Base-by-base conservation (phyloP, 2,113 vertebrate genomes). In the Chaetodon trifascialis region DNA sequence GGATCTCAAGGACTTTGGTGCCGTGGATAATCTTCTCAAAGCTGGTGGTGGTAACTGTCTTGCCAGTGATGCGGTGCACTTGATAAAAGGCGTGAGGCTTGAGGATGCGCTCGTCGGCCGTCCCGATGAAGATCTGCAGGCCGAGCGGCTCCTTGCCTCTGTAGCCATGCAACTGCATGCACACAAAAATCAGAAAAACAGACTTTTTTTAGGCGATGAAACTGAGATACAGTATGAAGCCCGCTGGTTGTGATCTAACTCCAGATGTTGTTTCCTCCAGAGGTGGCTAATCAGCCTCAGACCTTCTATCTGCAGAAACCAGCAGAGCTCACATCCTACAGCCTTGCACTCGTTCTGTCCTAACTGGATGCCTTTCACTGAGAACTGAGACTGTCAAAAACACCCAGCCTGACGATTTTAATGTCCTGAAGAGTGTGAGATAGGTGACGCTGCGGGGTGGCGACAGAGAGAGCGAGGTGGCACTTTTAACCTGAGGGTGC, bases 51-150 rank as follows among this genome's bases (percentile, higher is more conserved):
- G 97, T 99, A 52, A 99, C 98, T 0, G 98, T 99, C 72, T 99
- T 99, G 11, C 98, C 98, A 0, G 98, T 99, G 92, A 99, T 99
- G 84, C 98, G 97, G 85, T 99, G 98, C 21, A 99, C 98, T 92
- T 99, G 98, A 87, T 99, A 99, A 93, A 99, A 99, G 84, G 98
- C 98, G 0, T 99, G 98, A 2, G 98, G 98, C 81, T 99, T 99
- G 1, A 99, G 97, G 93, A 99, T 98, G 46, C 98, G 93, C 91
- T 99, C 98, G 0, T 99, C 98, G 0, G 98, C 98, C 0, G 98
- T 99, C 69, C 98, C 98, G 1, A 99, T 99, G 93, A 99, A 99
- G 93, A 99, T 99, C 94, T 99, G 98, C 60, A 99, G 96, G 2
- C 96, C 97, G 58, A 99, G 95, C 0, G 98, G 97, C 69, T 99